Conservation (phyloP, 1,140 invertebrate genomes). For the Nomia melanderi region DNA sequence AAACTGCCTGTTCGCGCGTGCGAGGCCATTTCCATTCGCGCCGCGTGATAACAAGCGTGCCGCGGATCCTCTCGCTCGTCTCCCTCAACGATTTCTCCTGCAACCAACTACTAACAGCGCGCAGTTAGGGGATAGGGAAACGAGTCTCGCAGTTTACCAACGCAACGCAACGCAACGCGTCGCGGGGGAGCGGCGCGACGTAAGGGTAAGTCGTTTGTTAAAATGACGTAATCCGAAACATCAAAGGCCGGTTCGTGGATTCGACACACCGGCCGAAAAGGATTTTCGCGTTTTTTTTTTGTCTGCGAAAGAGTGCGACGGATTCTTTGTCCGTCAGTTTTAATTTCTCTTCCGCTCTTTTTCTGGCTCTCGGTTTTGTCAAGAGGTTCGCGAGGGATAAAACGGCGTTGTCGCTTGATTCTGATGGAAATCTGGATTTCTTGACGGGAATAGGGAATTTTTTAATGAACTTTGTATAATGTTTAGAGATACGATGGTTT, state of each 20-base stretch:
- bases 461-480: no score
- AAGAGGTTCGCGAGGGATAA: neutral
- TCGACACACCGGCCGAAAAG: conserved; percentile 2
- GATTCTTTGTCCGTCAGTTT: conserved; percentile 25
- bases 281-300: conserved; percentile 24
- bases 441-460: no score
- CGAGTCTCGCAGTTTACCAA: conserved; percentile 40
- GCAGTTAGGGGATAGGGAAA: no score
- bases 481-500: no score
- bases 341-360: conserved; percentile 24
- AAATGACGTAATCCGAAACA: conserved; percentile 51
- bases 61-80: neutral
- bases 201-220: conserved; percentile 54
- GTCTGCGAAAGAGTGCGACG: neutral
- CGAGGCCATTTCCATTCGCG: conserved; percentile 23
- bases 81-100: no score
- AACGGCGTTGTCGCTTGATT: neutral
- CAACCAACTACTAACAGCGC: no score
- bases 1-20: neutral
- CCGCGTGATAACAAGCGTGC: conserved; percentile 52
- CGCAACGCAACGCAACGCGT: conserved; percentile 8
- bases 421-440: conserved; percentile 4
- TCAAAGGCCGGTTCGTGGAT: conserved; percentile 45
- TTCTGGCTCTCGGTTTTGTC: neutral
- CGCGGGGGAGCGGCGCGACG: conserved; percentile 1